phyloP scores from a whole-genome alignment of 2,797 vertebrate species.

The Onychomys torridus region DNA sequence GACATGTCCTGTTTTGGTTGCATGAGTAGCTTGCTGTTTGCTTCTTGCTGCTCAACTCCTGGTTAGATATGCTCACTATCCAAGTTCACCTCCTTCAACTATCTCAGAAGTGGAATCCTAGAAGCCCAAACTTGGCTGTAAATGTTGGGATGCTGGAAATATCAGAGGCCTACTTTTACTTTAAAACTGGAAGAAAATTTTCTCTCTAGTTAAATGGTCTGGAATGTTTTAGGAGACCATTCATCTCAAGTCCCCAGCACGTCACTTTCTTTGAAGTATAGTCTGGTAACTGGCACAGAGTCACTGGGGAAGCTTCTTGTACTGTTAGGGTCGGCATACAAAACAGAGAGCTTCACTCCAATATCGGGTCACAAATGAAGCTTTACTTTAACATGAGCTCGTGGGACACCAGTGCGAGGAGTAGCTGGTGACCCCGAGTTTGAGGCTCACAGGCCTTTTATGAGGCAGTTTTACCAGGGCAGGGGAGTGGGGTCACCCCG shows the following conservation, averaged over 20 bases:
- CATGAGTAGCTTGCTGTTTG: neutral
- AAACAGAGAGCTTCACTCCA: too few species aligned
- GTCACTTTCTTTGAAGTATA: neutral
- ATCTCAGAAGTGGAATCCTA: neutral
- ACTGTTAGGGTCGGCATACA: too few species aligned
- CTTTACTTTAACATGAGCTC: too few species aligned
- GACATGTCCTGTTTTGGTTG: neutral
- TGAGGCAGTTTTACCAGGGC: too few species aligned
- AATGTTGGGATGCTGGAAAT: neutral
- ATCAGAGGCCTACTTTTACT: neutral
- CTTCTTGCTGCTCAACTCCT: neutral
- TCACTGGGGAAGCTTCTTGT: neutral
- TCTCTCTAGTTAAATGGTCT: neutral
- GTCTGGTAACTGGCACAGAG: neutral
- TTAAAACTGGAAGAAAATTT: neutral
- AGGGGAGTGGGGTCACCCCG: too few species aligned
- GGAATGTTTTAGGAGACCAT: neutral
- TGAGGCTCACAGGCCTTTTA: too few species aligned
- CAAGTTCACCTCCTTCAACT: neutral
- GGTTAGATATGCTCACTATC: neutral
- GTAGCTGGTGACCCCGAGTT: too few species aligned
- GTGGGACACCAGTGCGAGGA: too few species aligned
- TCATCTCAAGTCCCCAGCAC: neutral
- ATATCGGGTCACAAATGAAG: too few species aligned
- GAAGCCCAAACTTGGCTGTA: neutral